Base-by-base conservation (phyloP, 2,113 vertebrate genomes). In the Paralichthys olivaceus region DNA sequence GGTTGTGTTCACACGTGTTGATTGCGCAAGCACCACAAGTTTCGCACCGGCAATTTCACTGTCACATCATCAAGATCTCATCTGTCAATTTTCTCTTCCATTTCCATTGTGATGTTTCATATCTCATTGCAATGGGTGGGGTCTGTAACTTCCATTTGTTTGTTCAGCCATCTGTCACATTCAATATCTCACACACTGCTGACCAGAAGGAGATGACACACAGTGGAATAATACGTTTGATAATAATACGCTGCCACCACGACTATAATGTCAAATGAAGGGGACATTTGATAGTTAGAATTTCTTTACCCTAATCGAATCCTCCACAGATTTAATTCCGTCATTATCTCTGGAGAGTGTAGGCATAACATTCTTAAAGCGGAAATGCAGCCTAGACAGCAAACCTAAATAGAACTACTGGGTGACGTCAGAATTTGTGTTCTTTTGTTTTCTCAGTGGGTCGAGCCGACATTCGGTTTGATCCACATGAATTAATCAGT, bases 131-230 rank as follows among this genome's bases (percentile, higher is more conserved):
- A 28, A 22, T 4, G 22, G 14, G 1, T 13, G 66, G 51, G 13
- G 32, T 25, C 22, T 12, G 32, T 4, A 19, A 12, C 34, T 26
- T 56, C 34, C 22, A 69, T 69, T 69, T 56, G 66, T 69, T 56
- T 56, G 66, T 56, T 69, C 53, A 56, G 37, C 43, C 66, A 19
- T 68, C 51, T 40, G 51, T 40, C 51, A 68, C 66, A 68, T 40
- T 40, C 51, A 56, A 66, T 66, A 53, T 66, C 26, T 32, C 66
- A 56, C 66, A 55, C 64, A 4, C 49, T 28, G 20, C 37, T 45
- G 61, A 65, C 47, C 19, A 65, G 25, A 29, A 6, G 4, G 20
- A 28, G 26, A 65, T 25, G 45, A 51, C 63, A 65, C 43, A 28
- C 17, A 7, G 32, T 2, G 40, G 22, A 43, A 6, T 43, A 12